Evolutionary conservation across 2,888 invertebrate genomes (phyloP).

Genomic region (Idaea dimidiata): DNA sequence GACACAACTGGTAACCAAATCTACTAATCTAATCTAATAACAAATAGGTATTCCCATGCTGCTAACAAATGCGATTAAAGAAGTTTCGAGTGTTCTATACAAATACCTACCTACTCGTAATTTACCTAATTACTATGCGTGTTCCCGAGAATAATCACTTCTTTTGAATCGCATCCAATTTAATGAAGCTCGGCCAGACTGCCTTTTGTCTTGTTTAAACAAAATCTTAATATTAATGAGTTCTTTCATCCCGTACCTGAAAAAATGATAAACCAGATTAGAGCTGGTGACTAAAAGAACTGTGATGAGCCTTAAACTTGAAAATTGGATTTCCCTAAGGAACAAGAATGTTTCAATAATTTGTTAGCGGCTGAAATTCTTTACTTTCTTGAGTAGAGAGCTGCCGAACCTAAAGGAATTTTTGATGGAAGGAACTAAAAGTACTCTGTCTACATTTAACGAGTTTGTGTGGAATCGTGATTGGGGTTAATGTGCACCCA

Average conservation of each 20-base stretch:
- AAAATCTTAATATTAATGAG: slow-evolving; percentile 28
- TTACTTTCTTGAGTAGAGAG: too few species aligned
- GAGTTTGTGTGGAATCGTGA: too few species aligned
- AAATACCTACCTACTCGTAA: slow-evolving; percentile 3
- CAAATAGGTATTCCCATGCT: not conserved
- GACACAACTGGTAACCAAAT: not conserved
- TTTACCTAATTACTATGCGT: slow-evolving; percentile 2
- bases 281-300: not conserved
- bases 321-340: not conserved
- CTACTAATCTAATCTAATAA: not conserved
- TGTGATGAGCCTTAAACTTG: not conserved
- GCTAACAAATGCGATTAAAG: not conserved
- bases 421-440: too few species aligned
- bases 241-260: slow-evolving; percentile 33
- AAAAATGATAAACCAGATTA: not conserved
- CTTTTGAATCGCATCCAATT: slow-evolving; percentile 49
- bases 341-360: not conserved
- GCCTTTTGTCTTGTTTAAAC: slow-evolving; percentile 27
- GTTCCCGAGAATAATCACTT: slow-evolving; percentile 27
- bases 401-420: too few species aligned
- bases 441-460: too few species aligned
- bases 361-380: too few species aligned
- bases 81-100: not conserved
- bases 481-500: too few species aligned
- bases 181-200: slow-evolving; percentile 38